A percentile compares a stretch with the other conserved stretches of the same genome.
Evolutionary conservation across 2,797 vertebrate species (phyloP).

Genomic region (Margarornis squamiger): DNA sequence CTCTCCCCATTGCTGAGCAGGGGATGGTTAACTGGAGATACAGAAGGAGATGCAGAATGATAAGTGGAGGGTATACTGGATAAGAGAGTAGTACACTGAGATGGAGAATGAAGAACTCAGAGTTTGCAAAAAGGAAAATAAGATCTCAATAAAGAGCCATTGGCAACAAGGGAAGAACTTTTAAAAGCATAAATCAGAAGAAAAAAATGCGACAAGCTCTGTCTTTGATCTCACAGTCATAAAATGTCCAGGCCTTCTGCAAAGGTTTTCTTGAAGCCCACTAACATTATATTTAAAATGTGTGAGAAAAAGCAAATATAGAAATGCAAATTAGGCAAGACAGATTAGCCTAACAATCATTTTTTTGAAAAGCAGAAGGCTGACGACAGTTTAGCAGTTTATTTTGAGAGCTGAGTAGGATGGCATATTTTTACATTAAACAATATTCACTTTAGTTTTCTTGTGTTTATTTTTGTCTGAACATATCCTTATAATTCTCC

Average conservation of each 20-base stretch:
- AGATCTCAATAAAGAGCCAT: neutral
- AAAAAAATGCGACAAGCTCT: neutral
- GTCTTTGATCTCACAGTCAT: neutral
- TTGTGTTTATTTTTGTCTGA: constrained; percentile 33
- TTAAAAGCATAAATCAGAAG: neutral
- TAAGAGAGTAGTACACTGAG: neutral
- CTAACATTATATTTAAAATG: neutral
- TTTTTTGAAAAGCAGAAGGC: neutral
- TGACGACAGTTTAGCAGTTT: neutral
- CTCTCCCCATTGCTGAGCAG: neutral
- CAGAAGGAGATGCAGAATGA: neutral
- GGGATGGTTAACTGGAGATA: neutral
- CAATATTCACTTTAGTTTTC: constrained; percentile 16
- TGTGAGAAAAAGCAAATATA: constrained; percentile 27
- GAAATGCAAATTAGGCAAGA: constrained; percentile 31
- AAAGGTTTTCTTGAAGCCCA: neutral
- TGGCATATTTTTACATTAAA: constrained; percentile 44
- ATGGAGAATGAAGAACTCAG: neutral
- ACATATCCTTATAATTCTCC: neutral
- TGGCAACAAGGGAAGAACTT: neutral
- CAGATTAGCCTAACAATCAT: constrained; percentile 13
- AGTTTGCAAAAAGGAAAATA: neutral
- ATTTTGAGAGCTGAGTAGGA: constrained; percentile 38
- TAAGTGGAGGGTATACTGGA: neutral
- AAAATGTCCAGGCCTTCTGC: neutral